Base-by-base conservation (phyloP, 2,888 invertebrate genomes). In the Camptogramma bilineatum region DNA sequence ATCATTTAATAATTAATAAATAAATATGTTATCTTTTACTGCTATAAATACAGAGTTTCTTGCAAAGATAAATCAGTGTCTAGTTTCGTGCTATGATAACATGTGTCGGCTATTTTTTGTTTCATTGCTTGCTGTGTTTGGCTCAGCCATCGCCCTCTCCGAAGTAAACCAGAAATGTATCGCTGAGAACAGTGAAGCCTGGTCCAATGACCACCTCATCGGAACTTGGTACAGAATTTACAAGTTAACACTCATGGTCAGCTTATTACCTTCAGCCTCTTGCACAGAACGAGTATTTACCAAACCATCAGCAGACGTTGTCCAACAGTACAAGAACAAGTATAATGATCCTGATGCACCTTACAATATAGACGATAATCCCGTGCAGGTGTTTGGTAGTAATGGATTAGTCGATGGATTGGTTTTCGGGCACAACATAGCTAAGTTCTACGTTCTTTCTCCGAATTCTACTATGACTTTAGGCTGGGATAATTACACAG, bases 341-440 rank as follows among this genome's bases (percentile, higher is more conserved):
- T 66, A 69, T 59, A 66, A 64, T 28, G 51, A 62, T 4, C 52
- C 64, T 0, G 17, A 34, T 44, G 5, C 54, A n/a, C 69, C 64
- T 3, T 69, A 62, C 52, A 64, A 62, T 13, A 24, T 69, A 7
- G 66, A 66, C 16, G 69, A 66, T n/a, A 64, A 69, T n/a, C 66
- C 69, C 0, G 46, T 69, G 1, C 17, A 57, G 3, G 24, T 48
- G 0, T 52, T 17, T 7, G 57, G 62, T 5, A 18, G 3, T 0
- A 47, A 28, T 1, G 19, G 24, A 4, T 9, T 52, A 16, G 18
- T 54, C 0, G n/a, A 60, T 9, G 69, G 69, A 1, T 39, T 69
- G 47, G 21, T 69, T 3, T 24, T 58, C 1, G 69, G 69, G 3
- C 42, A 69, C 2, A 64, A 53, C 4, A 39, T 53, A 2, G 64